Evolutionary conservation across 2,113 vertebrate species (phyloP), one percentile per base, ranked within the genome.

Genomic region (Naja naja): DNA sequence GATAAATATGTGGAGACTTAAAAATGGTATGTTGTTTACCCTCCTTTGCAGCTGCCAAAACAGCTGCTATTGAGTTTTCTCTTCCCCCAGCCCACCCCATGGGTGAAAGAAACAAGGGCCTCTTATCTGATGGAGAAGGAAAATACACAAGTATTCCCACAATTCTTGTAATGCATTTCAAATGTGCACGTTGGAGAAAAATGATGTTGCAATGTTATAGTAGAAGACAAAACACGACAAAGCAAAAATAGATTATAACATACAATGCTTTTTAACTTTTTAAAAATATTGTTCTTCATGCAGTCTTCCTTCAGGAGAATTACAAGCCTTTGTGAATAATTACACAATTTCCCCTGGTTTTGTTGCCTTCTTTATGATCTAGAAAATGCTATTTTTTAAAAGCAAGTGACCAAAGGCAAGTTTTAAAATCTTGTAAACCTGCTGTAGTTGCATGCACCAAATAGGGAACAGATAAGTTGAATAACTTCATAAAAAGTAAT

Each of bases 1-100:
- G 95, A 97, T 96, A 96, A 96, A 95, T 95, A 97, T 92, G 93
- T 95, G 94, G 91, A 91, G 96, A 69, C 93, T 96, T 96, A 93
- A 96, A 97, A 97, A 97, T 1, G 52, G 86, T 97, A 94, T 96
- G 94, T 85, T 95, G 93, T 97, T 97, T 97, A 96, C 92, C 91
- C 92, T 93, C 87, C 88, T 95, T 91, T 95, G 92, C 92, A 97
- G 94, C 92, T 97, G 94, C 92, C 96, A 95, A 97, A 97, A 96
- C 94, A 96, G 93, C 94, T 93, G 90, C 92, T 94, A 97, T 96
- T 97, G 96, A 88, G 92, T 34, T 94, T 95, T 89, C 53, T 39
- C 27, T 91, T 4, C 14, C 22, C n/a, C 74, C 1, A 1, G 18
- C 74, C 74, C 34, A 81, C 74, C 34, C 74, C 16, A 43, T 43